A percentile compares a stretch with the other conserved stretches of the same genome.
Evolutionary conservation across 2,113 vertebrate genomes (phyloP).

Genomic region (Plectropomus leopardus): DNA sequence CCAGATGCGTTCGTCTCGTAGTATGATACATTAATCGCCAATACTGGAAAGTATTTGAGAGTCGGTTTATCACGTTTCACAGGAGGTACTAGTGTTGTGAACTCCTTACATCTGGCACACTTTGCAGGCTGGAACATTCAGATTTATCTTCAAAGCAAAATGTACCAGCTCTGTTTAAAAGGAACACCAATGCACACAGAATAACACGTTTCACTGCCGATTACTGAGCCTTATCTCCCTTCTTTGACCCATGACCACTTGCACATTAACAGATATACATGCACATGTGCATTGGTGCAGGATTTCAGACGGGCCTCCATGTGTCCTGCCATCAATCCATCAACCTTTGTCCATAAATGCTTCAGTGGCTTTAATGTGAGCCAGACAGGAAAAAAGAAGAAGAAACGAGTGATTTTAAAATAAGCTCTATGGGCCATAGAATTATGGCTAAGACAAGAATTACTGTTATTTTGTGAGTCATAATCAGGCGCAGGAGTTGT

Average conservation of each 20-base stretch:
- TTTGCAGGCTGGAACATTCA: conserved; percentile 7
- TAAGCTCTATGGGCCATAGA: conserved; percentile 20
- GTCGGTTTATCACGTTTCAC: conserved; percentile 11
- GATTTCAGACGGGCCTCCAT: conserved; percentile 41
- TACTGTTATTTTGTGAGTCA: conserved; percentile 36
- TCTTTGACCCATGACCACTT: conserved; percentile 45
- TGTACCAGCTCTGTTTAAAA: conserved; percentile 15
- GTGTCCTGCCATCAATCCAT: conserved; percentile 49
- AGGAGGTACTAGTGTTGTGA: conserved; percentile 8
- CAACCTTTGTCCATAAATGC: conserved; percentile 42
- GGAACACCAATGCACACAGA: conserved; percentile 7
- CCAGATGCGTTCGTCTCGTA: conserved; percentile 26
- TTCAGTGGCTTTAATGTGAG: conserved; percentile 46
- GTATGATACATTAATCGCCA: background rate
- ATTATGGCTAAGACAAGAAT: conserved; percentile 25
- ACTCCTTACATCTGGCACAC: conserved; percentile 47
- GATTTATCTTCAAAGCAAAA: conserved; percentile 15
- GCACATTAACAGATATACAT: conserved; percentile 53
- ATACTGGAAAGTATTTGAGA: conserved; percentile 16
- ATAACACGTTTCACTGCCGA: conserved; percentile 22
- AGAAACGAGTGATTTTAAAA: background rate
- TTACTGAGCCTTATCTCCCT: conserved; percentile 57
- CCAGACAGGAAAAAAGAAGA: conserved; percentile 36
- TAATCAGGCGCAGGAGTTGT: conserved; percentile 20
- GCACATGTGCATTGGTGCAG: conserved; percentile 28